These are phyloP conservation scores for Anas acuta DNA, from an alignment of 2,797 vertebrate species.

Conservation along the genomic window DNA sequence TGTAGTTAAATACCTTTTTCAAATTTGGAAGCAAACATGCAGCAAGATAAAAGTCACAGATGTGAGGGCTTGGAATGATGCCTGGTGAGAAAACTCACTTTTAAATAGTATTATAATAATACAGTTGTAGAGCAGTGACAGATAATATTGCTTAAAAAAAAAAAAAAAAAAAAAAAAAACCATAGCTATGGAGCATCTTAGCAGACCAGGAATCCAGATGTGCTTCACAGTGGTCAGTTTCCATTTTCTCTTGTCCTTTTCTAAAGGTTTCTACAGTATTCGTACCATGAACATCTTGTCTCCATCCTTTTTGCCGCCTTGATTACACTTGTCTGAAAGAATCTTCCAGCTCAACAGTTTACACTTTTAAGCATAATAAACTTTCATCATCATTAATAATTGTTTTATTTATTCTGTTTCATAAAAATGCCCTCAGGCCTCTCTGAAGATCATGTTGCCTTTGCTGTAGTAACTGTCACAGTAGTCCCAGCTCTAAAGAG, in stretches of 20 bases:
- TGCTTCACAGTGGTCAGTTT: not conserved
- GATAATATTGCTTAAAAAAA: not conserved
- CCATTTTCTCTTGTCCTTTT: not conserved
- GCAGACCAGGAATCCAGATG: not conserved
- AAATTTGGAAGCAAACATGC: conserved; percentile 64
- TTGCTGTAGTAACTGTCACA: not conserved
- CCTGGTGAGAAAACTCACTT: conserved; percentile 55
- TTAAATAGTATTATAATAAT: conserved; percentile 10
- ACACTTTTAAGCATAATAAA: not conserved
- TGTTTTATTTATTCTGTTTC: not conserved
- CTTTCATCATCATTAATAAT: not conserved
- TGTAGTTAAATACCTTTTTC: conserved; percentile 70
- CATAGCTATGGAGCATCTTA: conserved; percentile 3
- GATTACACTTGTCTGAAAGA: not conserved
- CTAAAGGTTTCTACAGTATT: not conserved
- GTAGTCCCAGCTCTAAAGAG: not conserved
- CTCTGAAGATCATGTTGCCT: not conserved
- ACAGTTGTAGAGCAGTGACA: not conserved
- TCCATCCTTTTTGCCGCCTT: not conserved
- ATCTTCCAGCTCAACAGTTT: not conserved
- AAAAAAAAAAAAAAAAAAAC: not conserved
- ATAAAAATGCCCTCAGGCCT: not conserved
- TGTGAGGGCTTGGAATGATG: conserved; percentile 66
- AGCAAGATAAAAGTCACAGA: conserved; percentile 72
- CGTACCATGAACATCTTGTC: not conserved